Conservation (phyloP, 2,113 vertebrate genomes). For the Myodes glareolus region DNA sequence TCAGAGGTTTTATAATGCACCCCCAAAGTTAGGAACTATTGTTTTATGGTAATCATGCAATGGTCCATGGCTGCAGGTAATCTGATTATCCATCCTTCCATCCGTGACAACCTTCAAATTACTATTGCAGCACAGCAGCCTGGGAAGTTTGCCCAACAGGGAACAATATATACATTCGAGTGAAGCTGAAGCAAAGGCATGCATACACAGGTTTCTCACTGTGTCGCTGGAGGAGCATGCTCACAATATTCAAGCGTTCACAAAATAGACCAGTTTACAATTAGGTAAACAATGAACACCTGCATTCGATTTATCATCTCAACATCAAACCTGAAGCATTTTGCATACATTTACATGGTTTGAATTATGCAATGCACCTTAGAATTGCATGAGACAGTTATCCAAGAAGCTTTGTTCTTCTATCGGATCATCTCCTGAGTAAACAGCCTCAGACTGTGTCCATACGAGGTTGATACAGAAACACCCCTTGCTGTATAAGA, state of each 20-base stretch:
- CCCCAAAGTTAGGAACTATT: neutral
- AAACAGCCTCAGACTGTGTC: conserved; percentile 47
- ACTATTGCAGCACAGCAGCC: conserved; percentile 50
- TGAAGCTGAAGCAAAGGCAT: conserved; percentile 67
- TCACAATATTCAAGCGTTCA: conserved; percentile 76
- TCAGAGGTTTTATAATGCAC: conserved; percentile 17
- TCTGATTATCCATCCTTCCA: conserved; percentile 59
- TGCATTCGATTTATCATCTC: conserved; percentile 78
- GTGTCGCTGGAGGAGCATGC: neutral
- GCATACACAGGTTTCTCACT: conserved; percentile 70
- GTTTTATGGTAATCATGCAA: conserved; percentile 61
- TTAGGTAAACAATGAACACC: conserved; percentile 80
- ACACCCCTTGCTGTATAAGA: neutral
- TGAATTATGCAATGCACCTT: conserved; percentile 68
- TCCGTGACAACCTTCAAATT: conserved; percentile 50
- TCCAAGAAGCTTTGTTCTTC: conserved; percentile 69
- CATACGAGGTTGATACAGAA: neutral
- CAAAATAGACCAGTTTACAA: conserved; percentile 72
- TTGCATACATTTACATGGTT: conserved; percentile 75
- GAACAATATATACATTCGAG: conserved; percentile 68
- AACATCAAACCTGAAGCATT: conserved; percentile 72
- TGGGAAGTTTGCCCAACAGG: conserved; percentile 71
- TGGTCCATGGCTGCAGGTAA: conserved; percentile 54
- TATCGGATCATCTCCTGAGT: conserved; percentile 64
- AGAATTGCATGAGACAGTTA: conserved; percentile 65